Evolutionary conservation across 2,888 invertebrate genomes (phyloP).

Genomic region (Physocephala rufipes): DNA sequence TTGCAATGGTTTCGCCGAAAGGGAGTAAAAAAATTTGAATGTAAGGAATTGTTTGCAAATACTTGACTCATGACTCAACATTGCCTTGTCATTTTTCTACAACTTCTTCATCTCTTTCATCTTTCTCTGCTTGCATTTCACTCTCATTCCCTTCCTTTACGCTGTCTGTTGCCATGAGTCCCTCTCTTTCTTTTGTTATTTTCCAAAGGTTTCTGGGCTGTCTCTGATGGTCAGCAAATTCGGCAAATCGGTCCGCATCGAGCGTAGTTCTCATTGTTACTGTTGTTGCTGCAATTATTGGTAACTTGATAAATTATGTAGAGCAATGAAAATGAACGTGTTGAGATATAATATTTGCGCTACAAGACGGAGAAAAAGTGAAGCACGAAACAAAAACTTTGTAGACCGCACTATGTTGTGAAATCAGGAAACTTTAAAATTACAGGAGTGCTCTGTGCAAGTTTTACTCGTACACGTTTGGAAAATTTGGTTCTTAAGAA

Average conservation of each 20-base stretch:
- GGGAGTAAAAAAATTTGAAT: not conserved
- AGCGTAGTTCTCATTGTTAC: not conserved
- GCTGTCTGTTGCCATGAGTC: not conserved
- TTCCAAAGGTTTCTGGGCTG: no score
- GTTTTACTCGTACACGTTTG: no score
- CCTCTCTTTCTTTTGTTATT: no score
- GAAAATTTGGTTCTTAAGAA: no score
- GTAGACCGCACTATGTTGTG: not conserved
- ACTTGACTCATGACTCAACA: slow-evolving; percentile 14
- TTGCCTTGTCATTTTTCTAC: not conserved
- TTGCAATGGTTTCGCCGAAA: not conserved
- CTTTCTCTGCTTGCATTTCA: not conserved
- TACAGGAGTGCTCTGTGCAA: no score
- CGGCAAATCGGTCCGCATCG: slow-evolving; percentile 11
- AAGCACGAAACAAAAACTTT: not conserved
- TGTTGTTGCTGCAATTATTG: not conserved
- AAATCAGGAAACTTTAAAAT: slow-evolving; percentile 11
- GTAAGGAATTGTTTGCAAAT: slow-evolving; percentile 12
- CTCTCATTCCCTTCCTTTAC: not conserved
- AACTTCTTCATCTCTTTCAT: not conserved
- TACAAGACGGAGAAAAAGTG: no score
- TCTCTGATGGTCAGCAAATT: not conserved
- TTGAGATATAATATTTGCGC: slow-evolving; percentile 40
- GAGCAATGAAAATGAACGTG: slow-evolving; percentile 61
- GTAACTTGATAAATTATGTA: slow-evolving; percentile 62